Percentiles rank a stretch among this genome's conserved stretches.
These are phyloP conservation scores for Bryconaethiops microstoma DNA, from an alignment of 2,797 vertebrate genomes.

Conservation along the genomic window DNA sequence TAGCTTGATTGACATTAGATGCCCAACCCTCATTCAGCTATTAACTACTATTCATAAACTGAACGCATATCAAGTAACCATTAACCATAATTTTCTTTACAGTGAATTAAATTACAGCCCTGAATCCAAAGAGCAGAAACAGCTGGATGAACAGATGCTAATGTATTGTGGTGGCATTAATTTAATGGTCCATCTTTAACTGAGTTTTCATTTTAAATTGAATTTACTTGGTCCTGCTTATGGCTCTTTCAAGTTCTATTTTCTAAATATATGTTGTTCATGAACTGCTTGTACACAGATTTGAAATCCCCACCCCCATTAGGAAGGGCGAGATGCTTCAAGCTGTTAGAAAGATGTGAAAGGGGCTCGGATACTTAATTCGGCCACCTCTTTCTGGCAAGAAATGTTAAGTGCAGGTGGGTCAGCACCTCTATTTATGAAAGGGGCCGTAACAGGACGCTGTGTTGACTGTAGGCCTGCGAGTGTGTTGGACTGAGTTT, in stretches of 20 bases:
- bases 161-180: background rate
- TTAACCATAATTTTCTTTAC: background rate
- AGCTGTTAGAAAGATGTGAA: constrained; percentile 20
- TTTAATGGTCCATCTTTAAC: background rate
- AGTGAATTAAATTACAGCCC: background rate
- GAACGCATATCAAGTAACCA: background rate
- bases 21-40: background rate
- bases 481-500: constrained; percentile 36
- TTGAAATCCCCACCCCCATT: background rate
- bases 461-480: constrained; percentile 44
- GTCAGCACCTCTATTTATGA: constrained; percentile 48
- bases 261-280: background rate
- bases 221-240: no score
- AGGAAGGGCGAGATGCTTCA: background rate
- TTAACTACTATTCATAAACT: background rate
- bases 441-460: constrained; percentile 38
- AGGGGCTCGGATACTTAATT: constrained; percentile 28
- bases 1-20: background rate
- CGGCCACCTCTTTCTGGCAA: constrained; percentile 20
- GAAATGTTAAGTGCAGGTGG: constrained; percentile 42
- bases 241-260: background rate
- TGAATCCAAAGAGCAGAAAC: no score
- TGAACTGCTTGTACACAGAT: background rate
- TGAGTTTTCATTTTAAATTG: no score
- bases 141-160: no score